Evolutionary conservation across 2,113 vertebrate genomes (phyloP).

Genomic region (Scatophagus argus): DNA sequence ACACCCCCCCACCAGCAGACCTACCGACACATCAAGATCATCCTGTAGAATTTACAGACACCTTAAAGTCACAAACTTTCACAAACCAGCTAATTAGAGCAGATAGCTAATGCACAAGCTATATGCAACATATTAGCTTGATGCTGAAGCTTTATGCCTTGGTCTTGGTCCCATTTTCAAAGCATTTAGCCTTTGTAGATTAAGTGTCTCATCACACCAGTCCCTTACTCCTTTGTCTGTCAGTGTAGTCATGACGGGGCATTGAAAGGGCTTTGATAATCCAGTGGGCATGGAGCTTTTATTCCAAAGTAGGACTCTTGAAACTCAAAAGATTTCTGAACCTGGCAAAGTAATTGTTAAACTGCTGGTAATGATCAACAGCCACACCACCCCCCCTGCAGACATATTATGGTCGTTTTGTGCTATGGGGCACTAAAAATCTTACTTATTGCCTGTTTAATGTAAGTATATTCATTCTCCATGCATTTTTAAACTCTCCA

Average conservation of each 20-base stretch:
- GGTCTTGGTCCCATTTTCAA: slow-evolving; percentile 14
- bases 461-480: slow-evolving; percentile 33
- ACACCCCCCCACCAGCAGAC: not conserved
- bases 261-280: slow-evolving; percentile 9
- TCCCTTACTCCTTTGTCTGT: not conserved
- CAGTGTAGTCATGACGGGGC: not conserved
- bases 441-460: slow-evolving; percentile 22
- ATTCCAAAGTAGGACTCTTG: not conserved
- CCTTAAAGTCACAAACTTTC: not conserved
- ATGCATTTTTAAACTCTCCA: slow-evolving; percentile 30
- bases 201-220: not conserved
- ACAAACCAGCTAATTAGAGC: slow-evolving; percentile 5
- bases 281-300: slow-evolving; percentile 1
- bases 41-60: not conserved
- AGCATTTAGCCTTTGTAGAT: slow-evolving; percentile 27
- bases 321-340: slow-evolving; percentile 26
- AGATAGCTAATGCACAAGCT: not conserved
- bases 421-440: slow-evolving; percentile 8
- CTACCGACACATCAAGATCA: not conserved
- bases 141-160: not conserved
- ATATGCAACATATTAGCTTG: not conserved
- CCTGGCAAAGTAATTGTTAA: slow-evolving; percentile 19
- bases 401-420: slow-evolving; percentile 24
- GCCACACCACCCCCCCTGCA: slow-evolving; percentile 3
- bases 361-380: slow-evolving; percentile 26